Percentiles rank a stretch among this genome's conserved stretches.
Conservation (phyloP, 2,113 vertebrate genomes). For the Nesoenas mayeri region DNA sequence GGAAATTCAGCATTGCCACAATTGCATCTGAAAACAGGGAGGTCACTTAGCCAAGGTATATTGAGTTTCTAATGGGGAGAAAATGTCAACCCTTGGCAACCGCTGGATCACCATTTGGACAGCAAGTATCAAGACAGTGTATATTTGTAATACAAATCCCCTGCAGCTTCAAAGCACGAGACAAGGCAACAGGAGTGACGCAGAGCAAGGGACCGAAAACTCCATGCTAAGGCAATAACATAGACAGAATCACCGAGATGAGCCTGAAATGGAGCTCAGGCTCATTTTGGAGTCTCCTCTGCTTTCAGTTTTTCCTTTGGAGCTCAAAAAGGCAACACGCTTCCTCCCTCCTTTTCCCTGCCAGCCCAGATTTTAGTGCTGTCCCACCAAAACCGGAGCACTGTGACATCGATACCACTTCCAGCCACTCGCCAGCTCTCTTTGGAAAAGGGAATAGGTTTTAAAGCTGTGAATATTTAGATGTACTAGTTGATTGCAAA, state of each 20-base stretch:
- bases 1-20: background rate
- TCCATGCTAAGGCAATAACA: background rate
- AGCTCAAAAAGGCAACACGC: background rate
- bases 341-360: background rate
- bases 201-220: background rate
- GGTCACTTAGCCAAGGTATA: background rate
- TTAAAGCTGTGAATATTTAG: conserved; percentile 18
- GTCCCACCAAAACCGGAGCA: background rate
- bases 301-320: background rate
- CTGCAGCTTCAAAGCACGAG: background rate
- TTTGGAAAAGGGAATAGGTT: conserved; percentile 24
- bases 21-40: background rate
- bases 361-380: background rate
- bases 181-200: background rate
- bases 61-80: background rate
- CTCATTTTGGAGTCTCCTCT: background rate
- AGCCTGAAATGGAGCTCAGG: background rate
- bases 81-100: background rate
- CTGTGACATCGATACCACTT: background rate
- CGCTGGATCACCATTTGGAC: background rate
- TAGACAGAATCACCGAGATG: background rate
- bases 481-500: background rate
- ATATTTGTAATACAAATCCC: background rate
- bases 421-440: background rate
- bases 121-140: background rate